These are phyloP conservation scores for Torymus texanus DNA, from an alignment of 2,888 invertebrate genomes.

Conservation along the genomic window DNA sequence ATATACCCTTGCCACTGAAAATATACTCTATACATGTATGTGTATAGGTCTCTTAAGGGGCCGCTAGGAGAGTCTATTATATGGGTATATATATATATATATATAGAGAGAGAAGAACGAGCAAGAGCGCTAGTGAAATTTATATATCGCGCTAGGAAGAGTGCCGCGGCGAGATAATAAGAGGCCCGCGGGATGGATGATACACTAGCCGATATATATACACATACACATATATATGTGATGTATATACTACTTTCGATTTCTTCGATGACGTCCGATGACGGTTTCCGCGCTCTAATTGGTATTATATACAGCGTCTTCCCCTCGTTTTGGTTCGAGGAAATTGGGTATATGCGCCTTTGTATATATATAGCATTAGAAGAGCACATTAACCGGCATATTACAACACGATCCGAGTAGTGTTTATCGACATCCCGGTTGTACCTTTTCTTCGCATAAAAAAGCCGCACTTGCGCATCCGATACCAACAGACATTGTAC, in stretches of 20 bases:
- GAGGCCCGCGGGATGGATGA: neutral
- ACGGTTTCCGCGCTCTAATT: slow-evolving; percentile 27
- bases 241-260: slow-evolving; percentile 40
- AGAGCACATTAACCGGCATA: too few relatives aligned
- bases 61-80: neutral
- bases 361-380: neutral
- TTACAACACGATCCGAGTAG: too few relatives aligned
- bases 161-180: slow-evolving; percentile 27
- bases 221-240: too few relatives aligned
- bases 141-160: slow-evolving; percentile 15
- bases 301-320: neutral
- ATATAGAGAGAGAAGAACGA: neutral
- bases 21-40: neutral
- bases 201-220: too few relatives aligned
- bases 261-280: slow-evolving; percentile 41
- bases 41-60: neutral
- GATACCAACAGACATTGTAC: too few relatives aligned
- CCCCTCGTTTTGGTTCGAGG: neutral
- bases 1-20: slow-evolving; percentile 56
- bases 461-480: too few relatives aligned
- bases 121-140: slow-evolving; percentile 38
- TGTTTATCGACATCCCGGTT: too few relatives aligned
- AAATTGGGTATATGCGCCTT: slow-evolving; percentile 20
- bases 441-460: too few relatives aligned
- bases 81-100: neutral